Conservation (phyloP, 2,888 invertebrate species). For the Troides oblongomaculatus region DNA sequence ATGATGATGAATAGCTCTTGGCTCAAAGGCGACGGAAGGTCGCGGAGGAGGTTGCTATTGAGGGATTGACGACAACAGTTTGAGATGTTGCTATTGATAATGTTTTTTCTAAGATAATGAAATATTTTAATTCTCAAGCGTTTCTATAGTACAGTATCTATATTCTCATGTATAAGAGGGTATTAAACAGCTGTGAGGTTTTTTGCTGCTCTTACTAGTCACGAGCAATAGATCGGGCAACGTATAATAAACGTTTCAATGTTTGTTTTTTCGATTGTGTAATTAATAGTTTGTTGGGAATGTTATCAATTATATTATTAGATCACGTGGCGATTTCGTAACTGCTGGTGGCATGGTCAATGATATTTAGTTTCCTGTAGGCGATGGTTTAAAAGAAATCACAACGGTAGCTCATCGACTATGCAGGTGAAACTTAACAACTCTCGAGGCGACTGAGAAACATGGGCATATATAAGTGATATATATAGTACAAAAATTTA, state of each 20-base stretch:
- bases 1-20: too few species aligned
- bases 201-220: conserved; percentile 16
- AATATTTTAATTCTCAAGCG: too few species aligned
- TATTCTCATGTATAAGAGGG: background rate
- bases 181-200: background rate
- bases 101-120: too few species aligned
- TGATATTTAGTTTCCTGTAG: background rate
- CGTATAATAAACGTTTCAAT: conserved; percentile 22
- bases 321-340: conserved; percentile 19
- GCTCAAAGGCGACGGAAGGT: too few species aligned
- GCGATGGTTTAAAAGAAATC: background rate
- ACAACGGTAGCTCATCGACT: too few species aligned
- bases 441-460: too few species aligned
- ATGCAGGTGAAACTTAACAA: too few species aligned
- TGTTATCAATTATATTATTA: conserved; percentile 18
- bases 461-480: too few species aligned
- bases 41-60: too few species aligned
- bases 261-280: conserved; percentile 25
- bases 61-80: too few species aligned
- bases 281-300: conserved; percentile 8
- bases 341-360: background rate
- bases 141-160: background rate
- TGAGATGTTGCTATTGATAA: too few species aligned
- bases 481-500: too few species aligned
- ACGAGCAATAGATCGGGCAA: conserved; percentile 20